Conservation (phyloP, 1,140 invertebrate species). For the Lasaia peninsularis region DNA sequence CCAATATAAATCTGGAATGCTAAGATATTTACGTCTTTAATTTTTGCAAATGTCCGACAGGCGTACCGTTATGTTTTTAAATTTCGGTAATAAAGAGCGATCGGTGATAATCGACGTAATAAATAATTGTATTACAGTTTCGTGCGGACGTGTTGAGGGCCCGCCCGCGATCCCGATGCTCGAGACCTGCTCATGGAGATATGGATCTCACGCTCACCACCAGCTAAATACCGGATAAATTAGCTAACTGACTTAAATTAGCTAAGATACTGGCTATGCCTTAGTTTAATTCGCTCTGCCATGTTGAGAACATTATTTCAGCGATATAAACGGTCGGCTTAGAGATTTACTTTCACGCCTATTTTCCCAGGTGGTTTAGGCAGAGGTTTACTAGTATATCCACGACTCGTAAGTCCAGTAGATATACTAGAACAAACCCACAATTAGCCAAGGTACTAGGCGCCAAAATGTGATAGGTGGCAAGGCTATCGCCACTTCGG, state of each 20-base stretch:
- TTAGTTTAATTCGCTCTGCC: slow-evolving; percentile 9
- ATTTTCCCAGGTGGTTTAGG: too few relatives aligned
- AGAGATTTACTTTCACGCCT: too few relatives aligned
- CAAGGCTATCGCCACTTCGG: too few relatives aligned
- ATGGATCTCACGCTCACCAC: slow-evolving; percentile 67
- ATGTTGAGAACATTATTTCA: slow-evolving; percentile 21
- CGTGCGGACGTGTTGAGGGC: slow-evolving; percentile 39
- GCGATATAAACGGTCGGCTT: slow-evolving; percentile 3
- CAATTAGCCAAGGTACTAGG: too few relatives aligned
- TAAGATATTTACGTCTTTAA: too few relatives aligned
- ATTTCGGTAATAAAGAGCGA: slow-evolving; percentile 20
- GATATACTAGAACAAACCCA: too few relatives aligned
- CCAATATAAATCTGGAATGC: too few relatives aligned
- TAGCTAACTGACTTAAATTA: slow-evolving; percentile 67
- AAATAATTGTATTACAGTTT: slow-evolving; percentile 48
- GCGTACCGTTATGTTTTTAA: not conserved
- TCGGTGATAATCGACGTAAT: slow-evolving; percentile 33
- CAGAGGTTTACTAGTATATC: too few relatives aligned
- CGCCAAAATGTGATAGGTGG: too few relatives aligned
- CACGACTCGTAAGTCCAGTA: too few relatives aligned
- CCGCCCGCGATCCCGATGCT: slow-evolving; percentile 53
- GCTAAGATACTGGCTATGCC: slow-evolving; percentile 36
- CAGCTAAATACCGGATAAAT: slow-evolving; percentile 72
- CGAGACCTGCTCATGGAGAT: slow-evolving; percentile 51
- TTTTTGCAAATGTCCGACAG: not conserved